phyloP scores from a whole-genome alignment of 2,888 invertebrate genomes.

The Leucophenga montana region DNA sequence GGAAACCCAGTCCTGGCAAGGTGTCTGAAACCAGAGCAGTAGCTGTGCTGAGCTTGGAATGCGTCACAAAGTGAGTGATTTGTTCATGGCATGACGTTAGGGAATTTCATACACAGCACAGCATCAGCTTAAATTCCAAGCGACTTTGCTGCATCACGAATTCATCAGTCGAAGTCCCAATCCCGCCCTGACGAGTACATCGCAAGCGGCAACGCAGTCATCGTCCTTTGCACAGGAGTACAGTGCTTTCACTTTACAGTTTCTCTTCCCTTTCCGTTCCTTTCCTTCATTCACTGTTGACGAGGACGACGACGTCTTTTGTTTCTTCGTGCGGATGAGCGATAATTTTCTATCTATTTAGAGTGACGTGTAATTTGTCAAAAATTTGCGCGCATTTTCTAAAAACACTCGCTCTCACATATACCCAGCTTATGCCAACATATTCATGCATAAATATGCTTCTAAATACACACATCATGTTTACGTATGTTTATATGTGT shows the following conservation, averaged over 20 bases:
- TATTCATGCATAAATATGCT: not conserved
- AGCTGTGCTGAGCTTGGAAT: slow-evolving; percentile 7
- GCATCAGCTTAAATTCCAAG: slow-evolving; percentile 22
- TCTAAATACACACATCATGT: not conserved
- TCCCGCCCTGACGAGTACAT: not conserved
- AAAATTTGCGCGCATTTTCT: slow-evolving; percentile 20
- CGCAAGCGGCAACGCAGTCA: not conserved
- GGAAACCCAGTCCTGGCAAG: not conserved
- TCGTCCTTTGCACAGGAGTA: too few species aligned
- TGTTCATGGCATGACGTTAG: slow-evolving; percentile 25
- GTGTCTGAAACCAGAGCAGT: not conserved
- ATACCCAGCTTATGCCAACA: not conserved
- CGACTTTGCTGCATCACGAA: slow-evolving; percentile 6
- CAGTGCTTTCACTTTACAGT: too few species aligned
- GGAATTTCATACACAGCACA: slow-evolving; percentile 13
- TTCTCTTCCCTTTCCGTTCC: too few species aligned
- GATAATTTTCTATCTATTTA: slow-evolving; percentile 33
- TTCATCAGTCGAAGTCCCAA: not conserved
- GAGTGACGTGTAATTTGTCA: slow-evolving; percentile 39
- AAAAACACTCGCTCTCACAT: not conserved
- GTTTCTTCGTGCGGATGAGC: slow-evolving; percentile 27
- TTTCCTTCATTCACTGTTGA: too few species aligned
- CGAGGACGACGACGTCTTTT: slow-evolving; percentile 13
- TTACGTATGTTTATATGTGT: not conserved
- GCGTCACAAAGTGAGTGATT: slow-evolving; percentile 31